Percentiles rank a stretch among this genome's conserved stretches.
Conservation (phyloP, 2,113 vertebrate species). For the Aldabrachelys gigantea region DNA sequence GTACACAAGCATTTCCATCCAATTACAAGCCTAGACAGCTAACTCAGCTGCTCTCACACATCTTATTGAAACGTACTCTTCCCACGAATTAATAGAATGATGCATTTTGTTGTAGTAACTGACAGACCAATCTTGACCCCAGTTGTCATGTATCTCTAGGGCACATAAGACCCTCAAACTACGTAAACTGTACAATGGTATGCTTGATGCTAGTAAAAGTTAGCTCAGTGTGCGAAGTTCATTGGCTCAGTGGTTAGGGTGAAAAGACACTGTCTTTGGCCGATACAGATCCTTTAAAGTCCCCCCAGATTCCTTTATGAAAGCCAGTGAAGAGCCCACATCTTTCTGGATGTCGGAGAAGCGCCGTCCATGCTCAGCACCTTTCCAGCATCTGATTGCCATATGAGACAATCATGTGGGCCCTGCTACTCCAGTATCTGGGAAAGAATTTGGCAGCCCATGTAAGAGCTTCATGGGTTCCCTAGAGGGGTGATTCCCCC, state of each 20-base stretch:
- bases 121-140: neutral
- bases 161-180: neutral
- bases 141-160: neutral
- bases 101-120: rapidly evolving
- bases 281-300: neutral
- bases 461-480: neutral
- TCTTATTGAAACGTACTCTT: neutral
- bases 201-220: constrained; percentile 22
- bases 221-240: neutral
- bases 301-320: neutral
- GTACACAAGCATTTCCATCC: neutral
- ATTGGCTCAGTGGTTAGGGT: neutral
- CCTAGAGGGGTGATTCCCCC: rapidly evolving
- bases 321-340: neutral
- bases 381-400: no score
- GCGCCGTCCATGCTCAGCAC: neutral
- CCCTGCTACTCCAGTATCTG: neutral
- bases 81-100: neutral
- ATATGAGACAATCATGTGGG: neutral
- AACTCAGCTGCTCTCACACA: neutral
- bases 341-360: neutral
- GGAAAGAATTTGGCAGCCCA: rapidly evolving
- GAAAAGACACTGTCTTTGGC: neutral
- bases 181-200: neutral
- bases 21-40: neutral